Evolutionary conservation across 37 sponge, comb jelly and placozoan genomes (phyloP).

Genomic region (Eunapius fragilis): DNA sequence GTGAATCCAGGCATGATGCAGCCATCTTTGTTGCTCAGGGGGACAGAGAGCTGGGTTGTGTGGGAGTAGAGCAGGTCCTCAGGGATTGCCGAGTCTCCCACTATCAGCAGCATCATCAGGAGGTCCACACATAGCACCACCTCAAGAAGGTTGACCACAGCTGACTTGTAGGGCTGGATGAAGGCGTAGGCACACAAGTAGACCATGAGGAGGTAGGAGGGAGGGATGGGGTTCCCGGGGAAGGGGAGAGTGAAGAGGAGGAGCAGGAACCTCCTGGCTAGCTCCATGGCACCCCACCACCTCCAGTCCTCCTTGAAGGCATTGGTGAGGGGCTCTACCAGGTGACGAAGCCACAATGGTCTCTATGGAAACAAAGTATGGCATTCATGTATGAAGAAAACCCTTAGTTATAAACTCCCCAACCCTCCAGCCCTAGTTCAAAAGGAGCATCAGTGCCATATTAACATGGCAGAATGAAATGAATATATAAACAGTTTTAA

Average conservation of each 20-base stretch:
- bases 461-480: too few relatives aligned
- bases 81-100: constrained; percentile 24
- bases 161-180: constrained; percentile 46
- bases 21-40: not conserved
- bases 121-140: constrained; percentile 21
- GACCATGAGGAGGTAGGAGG: constrained; percentile 14
- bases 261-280: constrained; percentile 47
- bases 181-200: constrained; percentile 10
- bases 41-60: not conserved
- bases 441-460: too few relatives aligned
- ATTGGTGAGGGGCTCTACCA: constrained; percentile 21
- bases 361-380: not conserved
- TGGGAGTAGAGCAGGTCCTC: constrained; percentile 7
- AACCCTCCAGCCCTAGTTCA: too few relatives aligned
- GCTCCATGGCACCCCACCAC: constrained; percentile 71
- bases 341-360: constrained; percentile 1
- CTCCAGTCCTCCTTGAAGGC: constrained; percentile 31
- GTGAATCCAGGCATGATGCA: constrained; percentile 19
- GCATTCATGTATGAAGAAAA: too few relatives aligned
- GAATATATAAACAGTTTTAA: not conserved
- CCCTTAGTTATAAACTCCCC: too few relatives aligned
- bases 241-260: constrained; percentile 36
- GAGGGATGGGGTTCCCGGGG: constrained; percentile 11
- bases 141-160: constrained; percentile 43
- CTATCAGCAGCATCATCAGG: constrained; percentile 34